Evolutionary conservation across 2,113 vertebrate species (phyloP).

Genomic region (Chrysemys picta): DNA sequence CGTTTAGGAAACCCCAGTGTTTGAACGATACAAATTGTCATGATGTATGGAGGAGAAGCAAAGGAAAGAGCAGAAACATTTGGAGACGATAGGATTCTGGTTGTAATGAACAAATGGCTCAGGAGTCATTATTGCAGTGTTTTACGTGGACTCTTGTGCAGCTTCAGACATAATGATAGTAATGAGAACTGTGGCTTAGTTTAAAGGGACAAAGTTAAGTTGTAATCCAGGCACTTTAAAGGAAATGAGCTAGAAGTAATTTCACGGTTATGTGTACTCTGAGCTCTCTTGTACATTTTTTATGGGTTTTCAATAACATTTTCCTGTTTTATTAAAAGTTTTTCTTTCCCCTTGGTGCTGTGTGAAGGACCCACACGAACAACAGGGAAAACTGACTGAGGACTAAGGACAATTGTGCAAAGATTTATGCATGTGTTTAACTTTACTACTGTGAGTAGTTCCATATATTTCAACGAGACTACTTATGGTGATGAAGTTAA

Average conservation of each 20-base stretch:
- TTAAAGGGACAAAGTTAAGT: background rate
- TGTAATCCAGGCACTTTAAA: background rate
- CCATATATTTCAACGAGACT: background rate
- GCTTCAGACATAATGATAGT: background rate
- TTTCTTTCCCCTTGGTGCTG: background rate
- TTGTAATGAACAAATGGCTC: background rate
- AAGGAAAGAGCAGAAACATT: background rate
- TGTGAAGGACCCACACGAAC: background rate
- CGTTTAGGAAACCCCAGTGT: background rate
- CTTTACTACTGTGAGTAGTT: background rate
- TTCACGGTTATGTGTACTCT: background rate
- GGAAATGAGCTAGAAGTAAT: background rate
- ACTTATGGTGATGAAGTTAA: background rate
- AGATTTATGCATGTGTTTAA: background rate
- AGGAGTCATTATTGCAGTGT: background rate
- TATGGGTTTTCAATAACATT: background rate
- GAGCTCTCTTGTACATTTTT: fast-evolving
- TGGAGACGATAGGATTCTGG: background rate
- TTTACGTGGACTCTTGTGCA: background rate
- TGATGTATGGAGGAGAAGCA: background rate
- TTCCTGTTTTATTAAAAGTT: background rate
- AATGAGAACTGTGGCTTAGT: background rate
- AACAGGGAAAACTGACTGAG: background rate
- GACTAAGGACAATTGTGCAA: background rate
- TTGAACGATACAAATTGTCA: background rate